Base-by-base conservation (phyloP, 1,140 invertebrate species). In the Kradibia gibbosae region DNA sequence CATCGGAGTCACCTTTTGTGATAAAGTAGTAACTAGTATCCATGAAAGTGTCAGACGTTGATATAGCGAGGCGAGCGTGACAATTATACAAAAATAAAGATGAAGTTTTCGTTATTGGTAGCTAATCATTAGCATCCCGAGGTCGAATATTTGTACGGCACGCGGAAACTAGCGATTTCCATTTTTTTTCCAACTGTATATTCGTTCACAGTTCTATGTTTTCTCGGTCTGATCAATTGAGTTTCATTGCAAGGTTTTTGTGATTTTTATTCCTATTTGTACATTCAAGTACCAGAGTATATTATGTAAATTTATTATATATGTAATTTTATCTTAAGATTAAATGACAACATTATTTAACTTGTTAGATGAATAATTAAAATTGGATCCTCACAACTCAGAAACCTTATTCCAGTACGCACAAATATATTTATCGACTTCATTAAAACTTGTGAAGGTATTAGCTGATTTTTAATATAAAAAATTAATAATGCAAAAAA, bases 11-110 rank as follows among this genome's bases (percentile, higher is more conserved):
- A 67, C 34, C n/a, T 67, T 67, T 34, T 67, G 34, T 67, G 34
- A 67, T 67, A 67, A 67, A 67, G 62, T 67, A 8, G 62, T 36
- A n/a, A n/a, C n/a, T n/a, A n/a, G n/a, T n/a, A n/a, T n/a, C n/a
- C n/a, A n/a, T n/a, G n/a, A n/a, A n/a, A n/a, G n/a, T n/a, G n/a
- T n/a, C n/a, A n/a, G n/a, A n/a, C n/a, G 45, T 53, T 34, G n/a
- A 67, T 67, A 39, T n/a, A 39, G n/a, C 5, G 42, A 62, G 60
- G 22, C 31, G 8, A 55, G 76, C 31, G 2, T 39, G 28, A 39
- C 31, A 67, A 79, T 71, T 34, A 50, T 17, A 71, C 50, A 57
- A 57, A 79, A 79, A 79, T 79, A 79, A 79, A 72, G 67, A 79
- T 79, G 77, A 79, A 13, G 34, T 42, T 79, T 45, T 70, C 48